Conservation (phyloP, 1,140 invertebrate species). For the Drosophila sp. region DNA sequence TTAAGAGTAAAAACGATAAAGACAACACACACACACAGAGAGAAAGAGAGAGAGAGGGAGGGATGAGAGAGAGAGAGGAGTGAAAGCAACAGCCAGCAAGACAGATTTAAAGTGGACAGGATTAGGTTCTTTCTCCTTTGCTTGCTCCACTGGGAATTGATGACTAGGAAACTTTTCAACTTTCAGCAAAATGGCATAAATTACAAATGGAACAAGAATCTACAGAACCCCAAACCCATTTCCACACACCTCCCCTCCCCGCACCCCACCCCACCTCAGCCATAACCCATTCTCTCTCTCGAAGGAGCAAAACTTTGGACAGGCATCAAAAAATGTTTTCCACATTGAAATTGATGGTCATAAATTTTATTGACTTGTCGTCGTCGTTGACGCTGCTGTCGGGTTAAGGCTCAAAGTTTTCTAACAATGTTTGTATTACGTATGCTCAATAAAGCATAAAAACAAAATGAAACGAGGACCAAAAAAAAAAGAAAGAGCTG, state of each 20-base stretch:
- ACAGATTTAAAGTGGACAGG: slow-evolving; percentile 60
- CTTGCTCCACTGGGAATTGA: not conserved
- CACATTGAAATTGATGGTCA: slow-evolving; percentile 69
- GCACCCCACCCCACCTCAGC: not conserved
- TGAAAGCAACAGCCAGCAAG: slow-evolving; percentile 2
- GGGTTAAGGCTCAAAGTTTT: slow-evolving; percentile 22
- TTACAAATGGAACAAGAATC: slow-evolving; percentile 46
- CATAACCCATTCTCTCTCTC: slow-evolving; percentile 10
- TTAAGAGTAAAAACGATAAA: slow-evolving; percentile 51
- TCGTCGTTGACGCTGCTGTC: slow-evolving; percentile 28
- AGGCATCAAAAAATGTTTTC: slow-evolving; percentile 40
- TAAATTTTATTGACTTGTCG: slow-evolving; percentile 75
- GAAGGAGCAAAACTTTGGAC: slow-evolving; percentile 48
- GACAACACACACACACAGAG: slow-evolving; percentile 20
- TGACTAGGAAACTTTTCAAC: slow-evolving; percentile 42
- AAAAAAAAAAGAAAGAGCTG: slow-evolving; percentile 29
- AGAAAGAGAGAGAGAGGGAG: no score
- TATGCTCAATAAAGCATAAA: slow-evolving; percentile 23
- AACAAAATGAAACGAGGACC: slow-evolving; percentile 28
- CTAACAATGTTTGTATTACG: slow-evolving; percentile 11
- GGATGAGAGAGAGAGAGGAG: no score
- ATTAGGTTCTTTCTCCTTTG: slow-evolving; percentile 35
- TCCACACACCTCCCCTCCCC: no score
- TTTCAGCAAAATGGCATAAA: slow-evolving; percentile 56
- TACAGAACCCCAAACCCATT: slow-evolving; percentile 11